Evolutionary conservation across 30 jellyfish, hydroid and myxozoan species (phyloP), one percentile per base, ranked within the genome.

Genomic region (Rhopilema esculentum): DNA sequence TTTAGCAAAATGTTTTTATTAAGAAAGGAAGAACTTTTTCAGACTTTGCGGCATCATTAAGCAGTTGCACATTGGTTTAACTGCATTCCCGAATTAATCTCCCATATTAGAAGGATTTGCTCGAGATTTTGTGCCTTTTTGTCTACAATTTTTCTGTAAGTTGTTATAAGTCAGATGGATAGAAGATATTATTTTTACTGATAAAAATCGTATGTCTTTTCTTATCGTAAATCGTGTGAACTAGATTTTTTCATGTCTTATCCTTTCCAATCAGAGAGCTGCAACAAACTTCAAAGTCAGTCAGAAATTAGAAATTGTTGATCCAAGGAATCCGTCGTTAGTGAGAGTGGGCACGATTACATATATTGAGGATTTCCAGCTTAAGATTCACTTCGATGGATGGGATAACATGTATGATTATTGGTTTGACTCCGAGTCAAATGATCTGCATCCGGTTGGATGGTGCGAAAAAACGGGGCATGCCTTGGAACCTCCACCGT

Each of bases 391-490:
- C 84, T 95, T 95, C 63, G 99, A 95, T 79, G 99, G 99, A 18
- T 95, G 99, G 99, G 93, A 84, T 50, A 33, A 70, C 24, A 19
- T 95, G 89, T 95, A 89, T 66, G 99, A 95, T 73, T 91, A 22
- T 40, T 95, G 99, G 99, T 89, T 95, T 49, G 99, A 95, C 78
- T 89, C 93, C 24, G 99, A 88, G 51, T 91, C 99, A 23, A 87
- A 83, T 68, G 99, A 95, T 74, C 32, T 95, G 82, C 99, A 95
- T 72, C 99, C 99, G 19, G 96, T 91, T 61, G 86, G 94, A 8
- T 95, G 99, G 99, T 92, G 98, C 83, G 72, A 82, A 33, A 86
- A 91, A 51, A 95, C 99, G 32, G 98, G 98, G 19, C 99, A 95
- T 81, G 76, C 80, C 9, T 68, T 95, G 12, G 99, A 95, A 49